phyloP scores from a whole-genome alignment of 1,140 invertebrate species.

The Bombus breviceps region DNA sequence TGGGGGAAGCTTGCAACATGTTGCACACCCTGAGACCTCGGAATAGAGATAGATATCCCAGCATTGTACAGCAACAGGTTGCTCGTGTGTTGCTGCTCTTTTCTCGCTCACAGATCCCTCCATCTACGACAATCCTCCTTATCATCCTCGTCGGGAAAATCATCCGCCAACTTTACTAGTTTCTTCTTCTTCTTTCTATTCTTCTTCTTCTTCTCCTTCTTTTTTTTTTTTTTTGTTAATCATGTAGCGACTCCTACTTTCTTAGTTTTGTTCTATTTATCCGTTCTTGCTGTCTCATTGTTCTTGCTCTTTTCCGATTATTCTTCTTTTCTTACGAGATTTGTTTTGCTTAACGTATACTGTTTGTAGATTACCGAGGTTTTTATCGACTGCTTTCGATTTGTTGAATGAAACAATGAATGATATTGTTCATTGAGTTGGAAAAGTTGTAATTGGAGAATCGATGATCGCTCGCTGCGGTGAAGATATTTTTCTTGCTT shows the following conservation, averaged over 20 bases:
- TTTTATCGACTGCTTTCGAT: not conserved
- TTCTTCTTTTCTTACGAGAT: not conserved
- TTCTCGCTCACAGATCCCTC: slow-evolving; percentile 38
- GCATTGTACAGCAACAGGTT: slow-evolving; percentile 58
- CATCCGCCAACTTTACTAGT: no score
- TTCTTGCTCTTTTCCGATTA: not conserved
- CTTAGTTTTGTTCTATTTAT: not conserved
- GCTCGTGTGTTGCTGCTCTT: slow-evolving; percentile 55
- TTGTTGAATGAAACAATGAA: not conserved
- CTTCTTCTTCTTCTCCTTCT: no score
- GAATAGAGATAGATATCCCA: slow-evolving; percentile 49
- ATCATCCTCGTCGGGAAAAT: not conserved
- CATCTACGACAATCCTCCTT: slow-evolving; percentile 39
- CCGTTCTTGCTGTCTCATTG: not conserved
- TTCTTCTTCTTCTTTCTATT: no score
- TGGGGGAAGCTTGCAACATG: slow-evolving; percentile 50
- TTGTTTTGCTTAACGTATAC: not conserved
- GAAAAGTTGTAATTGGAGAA: not conserved
- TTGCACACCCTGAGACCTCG: slow-evolving; percentile 40
- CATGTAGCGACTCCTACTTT: no score
- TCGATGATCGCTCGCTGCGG: not conserved
- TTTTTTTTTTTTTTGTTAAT: no score
- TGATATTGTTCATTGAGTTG: not conserved
- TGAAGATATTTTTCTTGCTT: no score
- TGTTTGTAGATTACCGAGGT: not conserved